A percentile compares a stretch with the other conserved stretches of the same genome.
phyloP scores from a whole-genome alignment of 2,797 vertebrate species.

The Sarcophilus harrisii region DNA sequence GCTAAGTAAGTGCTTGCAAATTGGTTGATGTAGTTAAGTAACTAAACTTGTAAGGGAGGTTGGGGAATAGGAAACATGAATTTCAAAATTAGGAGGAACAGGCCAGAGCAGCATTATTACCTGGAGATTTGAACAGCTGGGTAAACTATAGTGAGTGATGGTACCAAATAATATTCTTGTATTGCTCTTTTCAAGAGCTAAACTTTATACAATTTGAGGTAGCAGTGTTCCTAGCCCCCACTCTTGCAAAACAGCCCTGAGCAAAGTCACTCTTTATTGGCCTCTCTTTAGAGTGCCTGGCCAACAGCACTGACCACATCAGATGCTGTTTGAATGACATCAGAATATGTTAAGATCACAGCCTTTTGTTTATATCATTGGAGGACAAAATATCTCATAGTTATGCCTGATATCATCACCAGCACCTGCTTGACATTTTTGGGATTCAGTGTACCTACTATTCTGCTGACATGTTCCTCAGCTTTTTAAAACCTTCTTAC shows the following conservation, averaged over 20 bases:
- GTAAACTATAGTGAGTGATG: not conserved
- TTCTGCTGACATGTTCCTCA: not conserved
- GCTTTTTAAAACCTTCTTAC: not conserved
- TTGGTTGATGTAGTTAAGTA: not conserved
- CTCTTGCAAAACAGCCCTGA: not conserved
- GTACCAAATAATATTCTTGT: not conserved
- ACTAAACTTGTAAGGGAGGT: not conserved
- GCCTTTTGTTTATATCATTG: not conserved
- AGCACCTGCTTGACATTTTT: not conserved
- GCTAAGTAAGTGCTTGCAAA: not conserved
- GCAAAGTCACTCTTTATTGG: not conserved
- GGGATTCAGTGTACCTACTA: not conserved
- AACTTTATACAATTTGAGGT: not conserved
- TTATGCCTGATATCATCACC: not conserved
- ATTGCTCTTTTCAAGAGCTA: not conserved
- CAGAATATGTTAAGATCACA: not conserved
- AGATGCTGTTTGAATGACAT: not conserved
- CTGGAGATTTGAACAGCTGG: not conserved
- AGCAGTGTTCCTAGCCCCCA: not conserved
- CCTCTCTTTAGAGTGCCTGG: not conserved
- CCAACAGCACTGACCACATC: not conserved
- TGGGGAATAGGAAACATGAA: not conserved
- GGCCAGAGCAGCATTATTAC: not conserved
- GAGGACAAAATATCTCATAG: not conserved
- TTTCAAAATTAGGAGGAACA: not conserved